Base-by-base conservation (phyloP, 2,797 vertebrate genomes). In the Siniperca undulata region DNA sequence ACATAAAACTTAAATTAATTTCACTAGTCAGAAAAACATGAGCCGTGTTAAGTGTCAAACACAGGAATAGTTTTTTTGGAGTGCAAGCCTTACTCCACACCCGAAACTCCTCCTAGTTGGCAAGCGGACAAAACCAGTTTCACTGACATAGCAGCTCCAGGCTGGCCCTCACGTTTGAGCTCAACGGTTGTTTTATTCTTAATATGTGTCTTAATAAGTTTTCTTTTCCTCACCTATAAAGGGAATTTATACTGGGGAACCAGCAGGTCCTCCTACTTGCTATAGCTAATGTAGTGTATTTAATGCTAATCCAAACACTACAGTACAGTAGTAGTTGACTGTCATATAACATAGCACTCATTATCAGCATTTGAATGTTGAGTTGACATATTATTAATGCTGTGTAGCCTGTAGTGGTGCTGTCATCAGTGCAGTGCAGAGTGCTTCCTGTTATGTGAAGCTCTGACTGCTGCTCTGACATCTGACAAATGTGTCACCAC, bases 401-500 rank as follows among this genome's bases (percentile, higher is more conserved):
- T 17, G 61, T 19, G 24, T 36, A 22, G 66, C 44, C 48, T 10
- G n/a, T 10, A 17, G 66, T 12, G 55, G n/a, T 17, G 60, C 61
- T 34, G 56, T 53, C 53, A 61, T 22, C 36, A 22, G 58, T 5
- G 19, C 44, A 7, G 13, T 17, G 70, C 56, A 10, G 20, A 74
- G 17, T 27, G 58, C 7, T 36, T 72, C 17, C 17, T 58, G 46
- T 78, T 50, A 69, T 9, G 40, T 11, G 24, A 46, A 68, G 67
- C 70, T 42, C 66, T 42, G 66, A 78, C 74, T 68, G 80, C 46
- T 8, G 20, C 66, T 66, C 60, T 71, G 81, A 76, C 77, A 67
- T 70, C 75, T 83, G 66, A 86, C 76, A 80, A 85, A 84, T 2
- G 69, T 79, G 74, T 71, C 74, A 30, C 30, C 59, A 5, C 71